These are phyloP conservation scores for Lymantria monacha DNA, from an alignment of 2,888 invertebrate species.

Conservation along the genomic window DNA sequence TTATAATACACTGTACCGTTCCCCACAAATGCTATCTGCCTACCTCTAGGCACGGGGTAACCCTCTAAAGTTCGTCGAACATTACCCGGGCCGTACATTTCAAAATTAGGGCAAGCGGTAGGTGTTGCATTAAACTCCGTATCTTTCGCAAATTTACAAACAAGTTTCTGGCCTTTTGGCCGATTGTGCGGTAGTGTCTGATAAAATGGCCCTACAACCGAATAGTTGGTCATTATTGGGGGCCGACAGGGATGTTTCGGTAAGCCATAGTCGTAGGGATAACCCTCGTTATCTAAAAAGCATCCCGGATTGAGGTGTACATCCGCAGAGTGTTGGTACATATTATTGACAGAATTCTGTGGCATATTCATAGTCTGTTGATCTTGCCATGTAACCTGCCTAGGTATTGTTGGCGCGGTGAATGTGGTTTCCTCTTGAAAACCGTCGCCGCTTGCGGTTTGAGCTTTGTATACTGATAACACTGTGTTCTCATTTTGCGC, in stretches of 20 bases:
- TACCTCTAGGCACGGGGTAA: constrained; percentile 84
- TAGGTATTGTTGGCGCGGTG: constrained; percentile 63
- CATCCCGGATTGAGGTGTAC: constrained; percentile 89
- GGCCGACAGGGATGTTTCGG: constrained; percentile 84
- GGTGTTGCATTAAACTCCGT: constrained; percentile 70
- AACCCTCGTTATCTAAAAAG: constrained; percentile 89
- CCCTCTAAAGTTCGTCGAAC: constrained; percentile 91
- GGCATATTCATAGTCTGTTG: constrained; percentile 78
- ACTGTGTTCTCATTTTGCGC: constrained; percentile 71
- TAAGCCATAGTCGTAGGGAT: constrained; percentile 89
- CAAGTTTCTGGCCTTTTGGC: constrained; percentile 78
- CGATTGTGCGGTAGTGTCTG: constrained; percentile 90
- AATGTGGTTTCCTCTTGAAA: constrained; percentile 75
- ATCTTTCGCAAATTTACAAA: constrained; percentile 76
- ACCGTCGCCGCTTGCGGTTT: constrained; percentile 57
- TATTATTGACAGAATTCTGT: constrained; percentile 70
- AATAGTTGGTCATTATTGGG: constrained; percentile 71
- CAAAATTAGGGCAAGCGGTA: constrained; percentile 66
- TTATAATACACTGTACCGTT: constrained; percentile 75
- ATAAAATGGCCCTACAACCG: constrained; percentile 82
- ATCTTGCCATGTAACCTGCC: constrained; percentile 82
- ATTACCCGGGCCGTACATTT: constrained; percentile 74
- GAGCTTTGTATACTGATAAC: constrained; percentile 72
- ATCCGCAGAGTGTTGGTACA: constrained; percentile 86
- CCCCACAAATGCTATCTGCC: constrained; percentile 75